These are phyloP conservation scores for Stegostoma tigrinum DNA, from an alignment of 2,113 vertebrate species.

Conservation along the genomic window DNA sequence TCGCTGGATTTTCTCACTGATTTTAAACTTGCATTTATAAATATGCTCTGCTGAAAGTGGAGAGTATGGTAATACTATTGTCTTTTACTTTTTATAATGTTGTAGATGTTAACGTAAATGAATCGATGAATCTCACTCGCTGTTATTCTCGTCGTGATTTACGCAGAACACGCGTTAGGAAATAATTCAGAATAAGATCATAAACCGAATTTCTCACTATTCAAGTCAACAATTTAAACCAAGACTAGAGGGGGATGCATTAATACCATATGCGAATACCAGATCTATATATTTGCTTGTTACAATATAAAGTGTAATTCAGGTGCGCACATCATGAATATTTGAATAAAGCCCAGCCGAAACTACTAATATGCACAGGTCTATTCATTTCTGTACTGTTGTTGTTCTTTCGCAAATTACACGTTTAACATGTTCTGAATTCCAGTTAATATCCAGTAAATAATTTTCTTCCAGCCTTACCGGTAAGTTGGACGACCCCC, in stretches of 20 bases:
- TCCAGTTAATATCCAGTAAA: background rate
- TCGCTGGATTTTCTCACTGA: background rate
- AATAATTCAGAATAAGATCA: background rate
- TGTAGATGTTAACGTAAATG: background rate
- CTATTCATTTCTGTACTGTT: background rate
- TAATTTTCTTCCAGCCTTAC: background rate
- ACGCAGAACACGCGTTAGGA: background rate
- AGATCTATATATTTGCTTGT: background rate
- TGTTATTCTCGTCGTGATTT: background rate
- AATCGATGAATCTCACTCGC: no score
- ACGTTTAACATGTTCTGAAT: background rate
- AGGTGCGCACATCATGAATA: background rate
- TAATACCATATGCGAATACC: no score
- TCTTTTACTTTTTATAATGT: background rate
- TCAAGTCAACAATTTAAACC: background rate
- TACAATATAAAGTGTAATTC: background rate
- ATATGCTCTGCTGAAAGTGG: background rate
- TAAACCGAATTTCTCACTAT: background rate
- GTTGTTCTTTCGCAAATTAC: background rate
- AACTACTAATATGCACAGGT: background rate
- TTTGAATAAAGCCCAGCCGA: background rate
- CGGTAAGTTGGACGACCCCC: background rate
- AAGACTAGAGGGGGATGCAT: background rate
- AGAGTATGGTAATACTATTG: no score
- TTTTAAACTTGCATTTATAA: background rate